These are phyloP conservation scores for Typhlichthys subterraneus DNA, from an alignment of 2,797 vertebrate genomes.

Conservation along the genomic window DNA sequence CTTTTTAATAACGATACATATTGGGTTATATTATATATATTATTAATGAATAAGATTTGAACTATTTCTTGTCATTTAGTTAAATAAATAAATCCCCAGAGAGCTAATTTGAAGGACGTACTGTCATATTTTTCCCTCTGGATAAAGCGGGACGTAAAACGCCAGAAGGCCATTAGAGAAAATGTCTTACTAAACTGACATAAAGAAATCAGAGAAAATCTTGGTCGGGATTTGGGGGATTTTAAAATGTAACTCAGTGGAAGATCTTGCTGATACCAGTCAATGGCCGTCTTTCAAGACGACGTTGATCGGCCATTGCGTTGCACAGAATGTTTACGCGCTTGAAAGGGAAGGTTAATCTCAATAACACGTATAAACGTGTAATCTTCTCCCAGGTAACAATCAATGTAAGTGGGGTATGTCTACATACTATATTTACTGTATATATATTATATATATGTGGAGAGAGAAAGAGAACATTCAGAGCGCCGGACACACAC, in stretches of 20 bases:
- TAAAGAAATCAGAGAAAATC: conserved; percentile 30
- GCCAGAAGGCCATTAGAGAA: conserved; percentile 51
- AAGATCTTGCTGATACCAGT: conserved; percentile 23
- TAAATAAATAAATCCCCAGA: conserved; percentile 76
- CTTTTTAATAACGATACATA: conserved; percentile 76
- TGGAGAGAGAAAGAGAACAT: neutral
- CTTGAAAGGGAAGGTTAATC: conserved; percentile 47
- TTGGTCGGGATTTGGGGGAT: conserved; percentile 61
- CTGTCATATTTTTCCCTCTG: conserved; percentile 69
- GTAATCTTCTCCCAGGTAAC: conserved; percentile 17
- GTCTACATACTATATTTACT: no score
- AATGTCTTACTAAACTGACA: conserved; percentile 45
- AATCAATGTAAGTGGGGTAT: conserved; percentile 23
- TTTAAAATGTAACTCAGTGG: conserved; percentile 57
- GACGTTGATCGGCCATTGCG: neutral
- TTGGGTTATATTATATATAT: conserved; percentile 77
- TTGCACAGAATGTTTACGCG: conserved; percentile 36
- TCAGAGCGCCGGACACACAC: no score
- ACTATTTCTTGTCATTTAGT: conserved; percentile 78
- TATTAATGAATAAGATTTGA: conserved; percentile 78
- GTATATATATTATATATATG: no score
- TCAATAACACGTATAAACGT: conserved; percentile 27
- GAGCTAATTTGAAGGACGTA: conserved; percentile 80
- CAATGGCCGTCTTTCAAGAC: neutral
- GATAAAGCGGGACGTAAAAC: conserved; percentile 57